Percentiles rank a stretch among this genome's conserved stretches.
Conservation (phyloP, 2,797 vertebrate species). For the Poeciliopsis gracilis region DNA sequence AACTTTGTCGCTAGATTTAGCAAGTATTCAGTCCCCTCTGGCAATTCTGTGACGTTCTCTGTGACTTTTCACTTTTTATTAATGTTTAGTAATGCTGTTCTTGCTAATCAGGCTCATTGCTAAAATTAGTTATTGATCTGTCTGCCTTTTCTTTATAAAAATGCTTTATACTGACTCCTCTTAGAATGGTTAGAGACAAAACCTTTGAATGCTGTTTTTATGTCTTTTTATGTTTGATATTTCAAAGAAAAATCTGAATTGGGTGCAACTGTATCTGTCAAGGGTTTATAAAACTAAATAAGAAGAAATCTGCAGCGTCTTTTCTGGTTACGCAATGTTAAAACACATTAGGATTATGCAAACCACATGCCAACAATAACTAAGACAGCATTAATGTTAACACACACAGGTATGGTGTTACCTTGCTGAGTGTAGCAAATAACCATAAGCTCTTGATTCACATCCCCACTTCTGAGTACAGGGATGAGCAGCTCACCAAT, state of each 20-base stretch:
- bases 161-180: not conserved
- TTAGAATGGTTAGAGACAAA: not conserved
- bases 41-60: not conserved
- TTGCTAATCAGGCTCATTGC: not conserved
- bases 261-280: not conserved
- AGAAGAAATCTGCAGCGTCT: not conserved
- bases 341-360: not conserved
- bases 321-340: not conserved
- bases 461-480: conserved; percentile 88
- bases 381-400: not conserved
- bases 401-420: conserved; percentile 54
- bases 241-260: not conserved
- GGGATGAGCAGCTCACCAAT: conserved; percentile 91
- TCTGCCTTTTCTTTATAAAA: not conserved
- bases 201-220: not conserved
- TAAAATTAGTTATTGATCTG: not conserved
- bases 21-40: not conserved
- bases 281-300: not conserved
- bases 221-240: not conserved
- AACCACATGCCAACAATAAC: not conserved
- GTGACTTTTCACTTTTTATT: not conserved
- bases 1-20: not conserved
- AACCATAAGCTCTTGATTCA: conserved; percentile 93
- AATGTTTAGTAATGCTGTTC: not conserved
- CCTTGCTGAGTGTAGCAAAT: conserved; percentile 94